These are phyloP conservation scores for Protonibea diacanthus DNA, from an alignment of 2,797 vertebrate genomes.

Conservation along the genomic window DNA sequence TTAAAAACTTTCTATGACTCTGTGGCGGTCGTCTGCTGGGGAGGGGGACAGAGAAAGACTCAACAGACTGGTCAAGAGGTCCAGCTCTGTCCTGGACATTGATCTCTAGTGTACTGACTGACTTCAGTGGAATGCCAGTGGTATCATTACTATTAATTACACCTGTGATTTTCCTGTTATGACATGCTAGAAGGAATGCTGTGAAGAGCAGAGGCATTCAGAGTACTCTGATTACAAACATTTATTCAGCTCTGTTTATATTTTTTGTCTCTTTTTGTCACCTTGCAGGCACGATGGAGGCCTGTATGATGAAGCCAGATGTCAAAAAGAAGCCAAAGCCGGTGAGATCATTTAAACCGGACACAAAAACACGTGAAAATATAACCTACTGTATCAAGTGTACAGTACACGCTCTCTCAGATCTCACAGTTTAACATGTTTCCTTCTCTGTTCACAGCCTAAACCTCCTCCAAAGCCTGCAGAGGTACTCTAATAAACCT, in stretches of 20 bases:
- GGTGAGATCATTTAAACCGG: constrained; percentile 49
- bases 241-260: neutral
- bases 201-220: neutral
- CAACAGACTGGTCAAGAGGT: no score
- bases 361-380: neutral
- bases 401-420: neutral
- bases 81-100: no score
- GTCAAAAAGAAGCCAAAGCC: constrained; percentile 68
- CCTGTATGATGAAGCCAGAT: constrained; percentile 66
- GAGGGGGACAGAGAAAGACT: no score
- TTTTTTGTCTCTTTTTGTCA: neutral
- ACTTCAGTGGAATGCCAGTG: no score
- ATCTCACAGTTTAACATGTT: neutral
- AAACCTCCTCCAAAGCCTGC: constrained; percentile 58
- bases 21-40: no score
- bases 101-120: no score
- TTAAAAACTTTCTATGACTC: no score
- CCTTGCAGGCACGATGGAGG: constrained; percentile 73
- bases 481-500: constrained; percentile 50
- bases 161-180: neutral
- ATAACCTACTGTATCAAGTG: neutral
- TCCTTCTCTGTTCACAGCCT: constrained; percentile 40
- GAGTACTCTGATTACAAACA: no score
- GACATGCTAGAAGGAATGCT: neutral
- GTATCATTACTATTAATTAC: no score